A percentile compares a stretch with the other conserved stretches of the same genome.
Conservation (phyloP, 2,113 vertebrate species). For the Tachycineta bicolor region DNA sequence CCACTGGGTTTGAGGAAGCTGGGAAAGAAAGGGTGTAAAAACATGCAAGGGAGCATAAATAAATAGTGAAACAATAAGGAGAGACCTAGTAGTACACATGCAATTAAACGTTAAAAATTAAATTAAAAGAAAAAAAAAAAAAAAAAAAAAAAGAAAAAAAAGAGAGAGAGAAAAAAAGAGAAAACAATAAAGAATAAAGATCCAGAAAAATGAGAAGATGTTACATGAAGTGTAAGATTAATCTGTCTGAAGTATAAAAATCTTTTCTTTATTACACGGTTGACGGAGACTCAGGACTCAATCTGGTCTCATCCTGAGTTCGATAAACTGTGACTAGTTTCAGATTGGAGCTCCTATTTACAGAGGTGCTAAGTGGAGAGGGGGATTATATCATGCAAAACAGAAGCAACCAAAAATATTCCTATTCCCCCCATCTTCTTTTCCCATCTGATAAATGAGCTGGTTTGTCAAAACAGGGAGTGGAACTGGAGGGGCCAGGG, state of each 20-base stretch:
- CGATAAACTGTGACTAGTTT: background rate
- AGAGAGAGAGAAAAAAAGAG: background rate
- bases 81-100: background rate
- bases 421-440: background rate
- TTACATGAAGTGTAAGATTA: background rate
- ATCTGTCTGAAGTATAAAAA: background rate
- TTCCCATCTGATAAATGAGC: slow-evolving; percentile 26
- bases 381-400: slow-evolving; percentile 25
- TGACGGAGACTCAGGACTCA: background rate
- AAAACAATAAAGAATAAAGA: background rate
- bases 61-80: background rate
- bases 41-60: background rate
- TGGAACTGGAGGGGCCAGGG: background rate
- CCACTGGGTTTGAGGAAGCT: background rate
- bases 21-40: background rate
- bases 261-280: background rate
- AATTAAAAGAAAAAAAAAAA: background rate
- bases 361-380: background rate
- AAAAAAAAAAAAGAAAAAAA: background rate
- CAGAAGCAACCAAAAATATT: slow-evolving; percentile 33
- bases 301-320: background rate
- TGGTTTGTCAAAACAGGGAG: slow-evolving; percentile 26
- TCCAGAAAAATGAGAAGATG: background rate
- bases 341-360: slow-evolving; percentile 27
- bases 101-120: background rate